Base-by-base conservation (phyloP, 2,888 invertebrate species). In the Rhodophaea formosa region DNA sequence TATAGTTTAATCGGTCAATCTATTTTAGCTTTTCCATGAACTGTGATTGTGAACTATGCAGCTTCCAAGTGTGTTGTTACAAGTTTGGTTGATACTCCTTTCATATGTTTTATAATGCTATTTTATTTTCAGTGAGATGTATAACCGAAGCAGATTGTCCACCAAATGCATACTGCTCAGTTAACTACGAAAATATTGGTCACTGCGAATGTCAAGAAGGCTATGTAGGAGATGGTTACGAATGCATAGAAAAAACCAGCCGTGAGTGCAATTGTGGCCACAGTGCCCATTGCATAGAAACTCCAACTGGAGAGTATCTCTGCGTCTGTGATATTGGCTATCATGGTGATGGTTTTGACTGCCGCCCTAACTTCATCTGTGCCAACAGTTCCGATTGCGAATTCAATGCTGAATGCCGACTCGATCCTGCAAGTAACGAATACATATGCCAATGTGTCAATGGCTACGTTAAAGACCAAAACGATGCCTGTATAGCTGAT, bases 321-420 rank as follows among this genome's bases (percentile, higher is more conserved):
- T 98, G 97, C 80, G 93, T 95, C 59, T 98, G 98, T 82, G 93
- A 94, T 67, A 84, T 92, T 1, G 97, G 97, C 44, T 98, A 94
- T 84, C 93, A 93, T 60, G 98, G 98, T 56, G 95, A 97, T 78
- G 98, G 98, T 12, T 92, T 93, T 65, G 85, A 82, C n/a, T 98
- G 98, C 82, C 89, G 92, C 62, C 92, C 94, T 17, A 93, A 93
- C 72, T 93, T 93, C 61, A 93, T 93, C 65, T 96, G 96, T 79
- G 91, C 80, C 7, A 91, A 92, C 32, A 90, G 94, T 66, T 84
- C 91, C 0, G 94, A 96, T 62, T 97, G 96, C 73, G 93, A 94
- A 59, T 91, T 89, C 58, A 93, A 95, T 67, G 95, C 96, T 32
- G 94, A 94, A 66, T 98, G 97, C 74, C 86, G 93, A n/a, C 93